Base-by-base conservation (phyloP, 2,888 invertebrate species). In the Hirtodrosophila alboralis region DNA sequence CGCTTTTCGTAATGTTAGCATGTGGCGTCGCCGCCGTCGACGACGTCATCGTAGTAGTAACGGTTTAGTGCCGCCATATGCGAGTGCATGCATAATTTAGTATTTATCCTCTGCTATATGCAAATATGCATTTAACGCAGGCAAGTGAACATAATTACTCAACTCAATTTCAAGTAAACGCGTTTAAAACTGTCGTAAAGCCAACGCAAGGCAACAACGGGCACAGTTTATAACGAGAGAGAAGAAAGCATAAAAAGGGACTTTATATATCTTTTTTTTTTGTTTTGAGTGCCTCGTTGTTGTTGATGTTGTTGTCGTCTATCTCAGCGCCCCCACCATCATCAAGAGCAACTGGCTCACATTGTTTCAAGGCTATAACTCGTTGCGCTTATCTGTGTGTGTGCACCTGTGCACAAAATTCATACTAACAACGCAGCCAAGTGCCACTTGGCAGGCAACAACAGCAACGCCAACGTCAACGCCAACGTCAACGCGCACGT, bases 361-460 rank as follows among this genome's bases (percentile, higher is more conserved):
- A 69, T 68, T 69, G 71, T 63, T 75, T 73, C 86, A 85, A 85
- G 86, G 86, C 81, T 84, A 48, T 51, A 48, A 61, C 52, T 62
- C 57, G 49, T 38, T 54, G 40, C 52, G 70, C 54, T 65, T 66
- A 62, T 69, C 53, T 59, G 45, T 59, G 33, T 51, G 67, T 52
- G 62, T 57, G 62, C 49, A 49, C 64, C 73, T 68, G 78, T 65
- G 64, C 64, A 48, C 61, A 27, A 31, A 54, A 59, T 75, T 49
- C 65, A 63, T 58, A 63, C 70, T 75, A 63, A 60, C 59, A 73
- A 67, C 57, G 45, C 57, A 49, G 54, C 58, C 61, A 69, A 84
- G 81, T 79, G 74, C 34, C 84, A 80, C 86, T 84, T 76, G 83
- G 58, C 38, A 45, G 57, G 36, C 40, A 41, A 53, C 41, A 58